phyloP scores from a whole-genome alignment of 2,113 vertebrate species.

The Geococcyx californianus region DNA sequence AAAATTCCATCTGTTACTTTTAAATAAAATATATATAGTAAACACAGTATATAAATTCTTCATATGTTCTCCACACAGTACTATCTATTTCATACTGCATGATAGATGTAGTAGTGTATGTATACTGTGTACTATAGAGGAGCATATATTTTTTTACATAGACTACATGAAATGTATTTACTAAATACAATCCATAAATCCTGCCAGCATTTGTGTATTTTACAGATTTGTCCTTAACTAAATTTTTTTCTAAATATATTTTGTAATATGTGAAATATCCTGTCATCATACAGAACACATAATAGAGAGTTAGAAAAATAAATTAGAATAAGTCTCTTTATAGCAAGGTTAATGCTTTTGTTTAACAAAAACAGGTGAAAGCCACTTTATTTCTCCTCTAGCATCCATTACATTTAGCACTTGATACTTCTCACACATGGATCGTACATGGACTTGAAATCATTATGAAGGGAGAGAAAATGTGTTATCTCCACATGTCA shows the following conservation, averaged over 20 bases:
- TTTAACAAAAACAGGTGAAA: background rate
- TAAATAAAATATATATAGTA: background rate
- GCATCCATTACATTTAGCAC: background rate
- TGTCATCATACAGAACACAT: background rate
- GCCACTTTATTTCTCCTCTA: background rate
- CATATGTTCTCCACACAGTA: background rate
- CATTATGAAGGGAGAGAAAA: background rate
- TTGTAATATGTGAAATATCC: background rate
- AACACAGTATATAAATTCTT: background rate
- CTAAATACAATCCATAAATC: background rate
- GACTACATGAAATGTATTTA: background rate
- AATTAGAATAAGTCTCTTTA: background rate
- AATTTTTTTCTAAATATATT: background rate
- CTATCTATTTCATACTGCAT: background rate
- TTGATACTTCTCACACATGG: background rate
- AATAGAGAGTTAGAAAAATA: background rate
- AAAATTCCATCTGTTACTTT: constrained; percentile 8
- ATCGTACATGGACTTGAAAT: background rate
- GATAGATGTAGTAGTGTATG: background rate
- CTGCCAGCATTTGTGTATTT: background rate
- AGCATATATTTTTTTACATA: background rate
- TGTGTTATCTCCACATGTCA: background rate
- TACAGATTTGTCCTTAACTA: background rate
- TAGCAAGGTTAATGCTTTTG: background rate
- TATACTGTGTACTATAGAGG: background rate